These are phyloP conservation scores for Etheostoma spectabile DNA, from an alignment of 2,113 vertebrate genomes.

Conservation along the genomic window DNA sequence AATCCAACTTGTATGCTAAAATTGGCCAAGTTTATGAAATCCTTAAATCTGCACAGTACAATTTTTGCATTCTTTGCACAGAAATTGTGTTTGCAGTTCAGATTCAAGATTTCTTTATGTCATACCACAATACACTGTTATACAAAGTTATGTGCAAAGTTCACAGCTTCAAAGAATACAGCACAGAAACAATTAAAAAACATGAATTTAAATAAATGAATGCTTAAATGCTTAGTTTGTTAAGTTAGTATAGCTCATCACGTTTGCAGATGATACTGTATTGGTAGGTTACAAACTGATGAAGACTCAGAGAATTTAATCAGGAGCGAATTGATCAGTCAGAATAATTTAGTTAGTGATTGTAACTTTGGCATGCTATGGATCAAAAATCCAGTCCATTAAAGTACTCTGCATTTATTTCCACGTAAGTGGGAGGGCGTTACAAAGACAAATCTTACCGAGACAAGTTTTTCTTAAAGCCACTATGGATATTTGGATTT, in stretches of 20 bases:
- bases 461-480: conserved; percentile 6
- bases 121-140: no score
- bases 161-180: no score
- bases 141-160: no score
- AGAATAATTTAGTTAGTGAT: no score
- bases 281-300: not conserved
- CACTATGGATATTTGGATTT: conserved; percentile 3
- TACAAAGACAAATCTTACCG: conserved; percentile 7
- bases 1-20: not conserved
- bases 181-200: no score
- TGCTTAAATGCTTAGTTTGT: no score
- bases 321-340: not conserved
- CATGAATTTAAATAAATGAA: no score
- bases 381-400: not conserved
- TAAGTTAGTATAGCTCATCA: not conserved
- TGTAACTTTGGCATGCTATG: no score
- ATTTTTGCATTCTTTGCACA: not conserved
- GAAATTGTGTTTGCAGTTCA: not conserved
- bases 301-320: not conserved
- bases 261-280: not conserved
- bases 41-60: not conserved
- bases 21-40: not conserved
- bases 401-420: not conserved
- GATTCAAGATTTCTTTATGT: no score
- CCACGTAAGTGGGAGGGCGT: not conserved